A percentile compares a stretch with the other conserved stretches of the same genome.
phyloP scores from a whole-genome alignment of 2,888 invertebrate genomes.

The Didymodactylos carnosus region DNA sequence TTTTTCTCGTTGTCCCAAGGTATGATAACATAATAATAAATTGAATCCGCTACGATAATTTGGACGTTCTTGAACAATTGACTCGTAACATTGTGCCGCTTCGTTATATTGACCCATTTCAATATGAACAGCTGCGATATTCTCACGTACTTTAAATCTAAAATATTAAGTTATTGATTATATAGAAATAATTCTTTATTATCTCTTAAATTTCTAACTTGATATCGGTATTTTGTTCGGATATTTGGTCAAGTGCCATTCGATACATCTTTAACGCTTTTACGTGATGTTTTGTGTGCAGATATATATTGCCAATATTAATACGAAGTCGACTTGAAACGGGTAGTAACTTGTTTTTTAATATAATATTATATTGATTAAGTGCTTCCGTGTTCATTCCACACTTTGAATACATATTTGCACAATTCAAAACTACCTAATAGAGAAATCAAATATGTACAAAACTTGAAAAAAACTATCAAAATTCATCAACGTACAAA shows the following conservation, averaged over 20 bases:
- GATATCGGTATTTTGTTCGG: conserved; percentile 72
- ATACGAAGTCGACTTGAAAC: conserved; percentile 44
- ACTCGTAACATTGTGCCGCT: conserved; percentile 85
- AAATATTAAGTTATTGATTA: neutral
- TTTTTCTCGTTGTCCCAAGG: conserved; percentile 60
- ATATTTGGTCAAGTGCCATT: conserved; percentile 87
- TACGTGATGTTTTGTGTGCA: conserved; percentile 67
- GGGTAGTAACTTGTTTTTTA: conserved; percentile 61
- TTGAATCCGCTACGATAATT: conserved; percentile 74
- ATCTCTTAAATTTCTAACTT: conserved; percentile 39
- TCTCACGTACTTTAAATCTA: conserved; percentile 55
- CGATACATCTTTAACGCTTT: conserved; percentile 91
- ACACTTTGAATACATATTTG: conserved; percentile 75
- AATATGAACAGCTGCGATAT: conserved; percentile 78
- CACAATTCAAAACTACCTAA: conserved; percentile 80
- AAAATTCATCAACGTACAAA: conserved; percentile 51
- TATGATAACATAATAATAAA: conserved; percentile 45
- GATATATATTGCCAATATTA: conserved; percentile 94
- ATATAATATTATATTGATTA: conserved; percentile 79
- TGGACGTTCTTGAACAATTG: conserved; percentile 84
- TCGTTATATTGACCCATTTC: conserved; percentile 88
- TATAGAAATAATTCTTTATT: neutral
- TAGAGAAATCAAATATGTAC: conserved; percentile 17
- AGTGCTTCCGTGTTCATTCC: conserved; percentile 86
- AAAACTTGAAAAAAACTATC: too few species aligned